A percentile compares a stretch with the other conserved stretches of the same genome.
These are phyloP conservation scores for Myotis lucifugus DNA, from an alignment of 2,113 vertebrate genomes.

Conservation along the genomic window DNA sequence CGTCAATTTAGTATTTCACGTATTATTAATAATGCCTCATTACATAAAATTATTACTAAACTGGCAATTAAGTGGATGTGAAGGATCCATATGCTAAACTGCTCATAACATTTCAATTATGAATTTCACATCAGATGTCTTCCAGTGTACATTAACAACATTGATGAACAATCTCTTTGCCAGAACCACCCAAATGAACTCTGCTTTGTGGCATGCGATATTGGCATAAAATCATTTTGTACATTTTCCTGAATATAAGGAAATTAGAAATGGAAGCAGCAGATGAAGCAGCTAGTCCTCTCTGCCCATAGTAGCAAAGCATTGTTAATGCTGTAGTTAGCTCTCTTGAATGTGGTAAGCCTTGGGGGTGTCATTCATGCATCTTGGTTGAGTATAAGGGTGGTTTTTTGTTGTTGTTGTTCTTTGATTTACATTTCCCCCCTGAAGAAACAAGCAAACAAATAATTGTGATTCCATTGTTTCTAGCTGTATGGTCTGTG, in stretches of 20 bases:
- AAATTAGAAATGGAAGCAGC: slow-evolving; percentile 39
- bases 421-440: not conserved
- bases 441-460: not conserved
- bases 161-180: slow-evolving; percentile 81
- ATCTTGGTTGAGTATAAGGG: not conserved
- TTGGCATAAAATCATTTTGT: slow-evolving; percentile 67
- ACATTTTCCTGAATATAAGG: slow-evolving; percentile 68
- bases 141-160: slow-evolving; percentile 82
- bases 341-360: not conserved
- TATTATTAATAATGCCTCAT: slow-evolving; percentile 90
- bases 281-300: not conserved
- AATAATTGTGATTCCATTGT: not conserved
- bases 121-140: slow-evolving; percentile 86
- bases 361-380: not conserved
- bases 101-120: slow-evolving; percentile 89
- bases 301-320: not conserved
- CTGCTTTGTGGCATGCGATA: slow-evolving; percentile 55
- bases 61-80: slow-evolving; percentile 89
- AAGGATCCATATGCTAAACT: slow-evolving; percentile 89
- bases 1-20: slow-evolving; percentile 87
- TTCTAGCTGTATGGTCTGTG: not conserved
- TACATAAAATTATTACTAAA: slow-evolving; percentile 91
- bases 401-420: not conserved
- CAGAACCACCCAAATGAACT: slow-evolving; percentile 79
- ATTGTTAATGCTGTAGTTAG: not conserved